These are phyloP conservation scores for Silvanus unidentatus DNA, from an alignment of 2,888 invertebrate genomes.

Conservation along the genomic window DNA sequence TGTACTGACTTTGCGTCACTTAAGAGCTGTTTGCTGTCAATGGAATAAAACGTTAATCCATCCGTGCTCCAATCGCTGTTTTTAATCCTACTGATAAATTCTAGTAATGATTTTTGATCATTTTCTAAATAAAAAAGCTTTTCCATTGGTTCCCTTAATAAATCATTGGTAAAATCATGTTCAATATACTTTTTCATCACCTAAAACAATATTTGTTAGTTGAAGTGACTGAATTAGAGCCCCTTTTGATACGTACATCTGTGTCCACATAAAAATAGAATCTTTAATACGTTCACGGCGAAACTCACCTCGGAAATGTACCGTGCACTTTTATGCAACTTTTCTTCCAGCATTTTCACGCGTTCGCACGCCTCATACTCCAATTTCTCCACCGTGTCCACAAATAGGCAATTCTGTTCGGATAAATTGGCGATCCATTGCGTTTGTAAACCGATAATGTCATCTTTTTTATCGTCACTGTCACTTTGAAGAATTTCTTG, in stretches of 20 bases:
- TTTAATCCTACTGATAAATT: slow-evolving; percentile 45
- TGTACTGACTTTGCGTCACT: slow-evolving; percentile 15
- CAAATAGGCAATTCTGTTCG: slow-evolving; percentile 63
- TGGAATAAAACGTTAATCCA: slow-evolving; percentile 45
- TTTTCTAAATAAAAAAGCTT: slow-evolving; percentile 36
- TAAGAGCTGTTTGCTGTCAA: slow-evolving; percentile 42
- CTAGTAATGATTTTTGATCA: slow-evolving; percentile 45
- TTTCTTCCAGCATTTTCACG: slow-evolving; percentile 52
- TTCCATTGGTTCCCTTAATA: slow-evolving; percentile 38
- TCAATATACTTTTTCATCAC: slow-evolving; percentile 42
- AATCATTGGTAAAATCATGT: slow-evolving; percentile 32
- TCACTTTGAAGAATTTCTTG: slow-evolving; percentile 41
- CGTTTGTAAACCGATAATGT: slow-evolving; percentile 46
- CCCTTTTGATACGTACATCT: too few relatives aligned
- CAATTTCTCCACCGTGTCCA: slow-evolving; percentile 60
- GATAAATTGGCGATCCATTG: slow-evolving; percentile 63
- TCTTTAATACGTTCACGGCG: neutral
- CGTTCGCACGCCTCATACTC: slow-evolving; percentile 59
- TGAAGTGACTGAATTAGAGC: too few relatives aligned
- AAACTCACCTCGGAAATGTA: slow-evolving; percentile 43
- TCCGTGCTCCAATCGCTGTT: slow-evolving; percentile 43
- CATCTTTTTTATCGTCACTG: slow-evolving; percentile 42
- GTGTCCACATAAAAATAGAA: too few relatives aligned
- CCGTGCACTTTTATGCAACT: slow-evolving; percentile 45
- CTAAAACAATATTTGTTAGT: slow-evolving; percentile 22